Evolutionary conservation across 92 coral and sea anemone species (phyloP), one percentile per base, ranked within the genome.

Genomic region (Siderastrea radians): DNA sequence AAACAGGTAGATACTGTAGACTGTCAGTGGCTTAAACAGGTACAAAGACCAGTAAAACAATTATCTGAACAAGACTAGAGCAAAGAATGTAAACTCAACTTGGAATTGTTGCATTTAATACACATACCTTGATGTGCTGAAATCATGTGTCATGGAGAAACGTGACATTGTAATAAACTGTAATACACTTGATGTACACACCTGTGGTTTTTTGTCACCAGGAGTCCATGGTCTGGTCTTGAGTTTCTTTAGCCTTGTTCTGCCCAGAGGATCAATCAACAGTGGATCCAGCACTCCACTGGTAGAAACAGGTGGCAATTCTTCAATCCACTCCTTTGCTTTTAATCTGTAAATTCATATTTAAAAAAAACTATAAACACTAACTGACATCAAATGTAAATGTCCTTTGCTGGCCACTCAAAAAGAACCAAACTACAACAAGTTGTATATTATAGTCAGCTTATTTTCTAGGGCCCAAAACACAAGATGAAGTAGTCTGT

Each of bases 231-330:
- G 98, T 84, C 90, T 93, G 57, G 95, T 97, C 69, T 90, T 96
- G 6, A 96, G 96, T 81, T 94, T 97, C 78, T 91, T 95, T 60
- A 97, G 90, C 69, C 99, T 94, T 84, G 99, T 86, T 83, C 99
- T 95, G 49, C 96, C 96, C 57, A 97, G 75, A 16, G 99, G 99
- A 82, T 97, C 98, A 86, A 97, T 97, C 85, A 93, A 3, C 4
- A 92, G 62, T 66, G 99, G 99, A 78, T 97, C 99, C 38, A 97
- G 87, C 3, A 95, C 82, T 0, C 86, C 88, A 58, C 57, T 83
- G 53, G 78, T 15, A 45, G 86, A 75, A 15, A 81, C 53, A 60
- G 88, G 70, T 1, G 89, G 59, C 12, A 90, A 50, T 43, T 88
- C 91, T 48, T 77, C 92, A 19, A 52, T 84, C 82, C 72, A 72